phyloP scores from a whole-genome alignment of 1,140 invertebrate genomes.

The Chymomyza costata region DNA sequence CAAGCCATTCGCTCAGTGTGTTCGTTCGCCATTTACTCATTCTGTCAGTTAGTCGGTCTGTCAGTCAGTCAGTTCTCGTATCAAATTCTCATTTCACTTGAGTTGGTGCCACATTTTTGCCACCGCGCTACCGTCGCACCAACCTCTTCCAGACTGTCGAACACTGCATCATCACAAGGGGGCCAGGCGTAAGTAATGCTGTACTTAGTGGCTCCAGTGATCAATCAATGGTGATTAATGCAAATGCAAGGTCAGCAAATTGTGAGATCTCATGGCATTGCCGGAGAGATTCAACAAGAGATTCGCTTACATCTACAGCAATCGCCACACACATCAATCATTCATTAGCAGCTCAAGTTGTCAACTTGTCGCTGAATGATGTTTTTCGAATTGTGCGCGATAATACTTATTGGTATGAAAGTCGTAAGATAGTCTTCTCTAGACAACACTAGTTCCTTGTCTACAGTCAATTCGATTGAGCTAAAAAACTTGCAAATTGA shows the following conservation, averaged over 20 bases:
- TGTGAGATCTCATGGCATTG: constrained; percentile 12
- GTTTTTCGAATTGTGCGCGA: constrained; percentile 29
- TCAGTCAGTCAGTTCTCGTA: constrained; percentile 25
- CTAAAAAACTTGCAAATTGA: constrained; percentile 21
- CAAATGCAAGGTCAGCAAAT: constrained; percentile 67
- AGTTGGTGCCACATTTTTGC: constrained; percentile 22
- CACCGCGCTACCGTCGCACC: constrained; percentile 22
- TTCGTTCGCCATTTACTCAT: constrained; percentile 19
- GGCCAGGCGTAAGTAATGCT: too few relatives aligned
- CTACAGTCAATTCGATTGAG: constrained; percentile 27
- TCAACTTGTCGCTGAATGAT: constrained; percentile 45
- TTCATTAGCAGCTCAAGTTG: constrained; percentile 70
- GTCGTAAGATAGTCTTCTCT: constrained; percentile 28
- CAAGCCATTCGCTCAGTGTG: constrained; percentile 20
- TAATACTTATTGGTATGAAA: constrained; percentile 32
- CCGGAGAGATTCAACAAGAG: too few relatives aligned
- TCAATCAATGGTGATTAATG: constrained; percentile 73
- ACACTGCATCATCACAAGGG: too few relatives aligned
- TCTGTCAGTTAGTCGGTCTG: constrained; percentile 18
- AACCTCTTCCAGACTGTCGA: constrained; percentile 9
- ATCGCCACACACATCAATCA: constrained; percentile 62
- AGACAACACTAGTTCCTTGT: too few relatives aligned
- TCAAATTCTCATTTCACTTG: constrained; percentile 39
- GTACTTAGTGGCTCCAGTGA: constrained; percentile 58
- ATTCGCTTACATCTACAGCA: constrained; percentile 3